phyloP scores from a whole-genome alignment of 2,888 invertebrate species.

The Ichneumoninae sp. region DNA sequence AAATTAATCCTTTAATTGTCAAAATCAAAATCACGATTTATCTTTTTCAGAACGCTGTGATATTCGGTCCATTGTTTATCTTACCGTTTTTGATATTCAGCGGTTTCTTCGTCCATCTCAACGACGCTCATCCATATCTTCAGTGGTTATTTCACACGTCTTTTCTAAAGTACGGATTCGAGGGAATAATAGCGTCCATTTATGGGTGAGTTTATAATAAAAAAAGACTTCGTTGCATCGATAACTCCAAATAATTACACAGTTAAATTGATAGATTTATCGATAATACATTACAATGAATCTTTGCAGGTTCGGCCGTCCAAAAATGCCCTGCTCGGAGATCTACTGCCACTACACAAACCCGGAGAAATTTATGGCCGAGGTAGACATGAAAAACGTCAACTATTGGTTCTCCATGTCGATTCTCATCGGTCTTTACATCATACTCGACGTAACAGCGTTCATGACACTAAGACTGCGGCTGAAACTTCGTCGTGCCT shows the following conservation, averaged over 20 bases:
- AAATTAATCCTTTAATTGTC: neutral
- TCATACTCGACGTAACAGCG: conserved; percentile 87
- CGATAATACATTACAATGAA: neutral
- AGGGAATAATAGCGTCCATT: conserved; percentile 92
- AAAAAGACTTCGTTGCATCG: conserved; percentile 7
- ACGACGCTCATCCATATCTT: conserved; percentile 91
- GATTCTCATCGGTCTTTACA: conserved; percentile 88
- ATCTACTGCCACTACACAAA: conserved; percentile 91
- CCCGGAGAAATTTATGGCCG: conserved; percentile 90
- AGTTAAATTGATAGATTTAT: neutral
- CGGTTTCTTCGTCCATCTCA: conserved; percentile 95
- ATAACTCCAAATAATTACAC: conserved; percentile 15
- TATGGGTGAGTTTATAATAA: conserved; percentile 85
- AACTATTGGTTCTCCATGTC: conserved; percentile 88
- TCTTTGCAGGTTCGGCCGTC: conserved; percentile 88
- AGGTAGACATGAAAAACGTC: conserved; percentile 89
- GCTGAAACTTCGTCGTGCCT: conserved; percentile 84
- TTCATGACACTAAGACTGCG: conserved; percentile 89
- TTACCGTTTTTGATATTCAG: conserved; percentile 96
- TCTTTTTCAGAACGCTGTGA: conserved; percentile 91
- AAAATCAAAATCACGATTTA: conserved; percentile 11
- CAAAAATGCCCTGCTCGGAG: conserved; percentile 90
- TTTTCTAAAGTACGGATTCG: conserved; percentile 95
- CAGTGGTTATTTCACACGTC: conserved; percentile 95
- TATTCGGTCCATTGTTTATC: conserved; percentile 94